Base-by-base conservation (phyloP, 1,140 invertebrate species). In the Leptinotarsa lineolata region DNA sequence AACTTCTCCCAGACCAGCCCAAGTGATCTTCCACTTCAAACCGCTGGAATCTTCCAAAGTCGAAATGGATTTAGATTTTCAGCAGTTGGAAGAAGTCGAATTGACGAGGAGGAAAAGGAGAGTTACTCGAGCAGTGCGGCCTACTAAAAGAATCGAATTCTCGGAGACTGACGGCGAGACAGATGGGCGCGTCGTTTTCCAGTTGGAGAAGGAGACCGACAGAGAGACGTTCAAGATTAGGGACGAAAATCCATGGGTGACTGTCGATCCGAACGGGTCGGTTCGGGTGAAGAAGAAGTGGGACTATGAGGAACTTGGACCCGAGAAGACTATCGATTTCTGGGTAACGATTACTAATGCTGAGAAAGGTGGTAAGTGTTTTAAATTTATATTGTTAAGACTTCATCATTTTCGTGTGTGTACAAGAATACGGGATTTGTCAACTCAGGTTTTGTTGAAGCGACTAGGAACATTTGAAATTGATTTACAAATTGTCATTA, bases 291-390 rank as follows among this genome's bases (percentile, higher is more conserved):
- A 96, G 86, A 95, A 96, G 89, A 96, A 96, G 88, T 97, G 95
- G 95, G 95, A 97, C 88, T 97, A 95, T 85, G 96, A 97, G 82
- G 95, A 97, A 80, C 85, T 97, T 3, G 95, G 95, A n/a, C 94
- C 94, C 0, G 95, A 97, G 85, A 97, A 97, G 84, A 96, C 94
- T 2, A 97, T 97, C 79, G 95, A 97, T 83, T 97, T 97, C 85
- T 97, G 95, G 95, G 95, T 97, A 16, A 96, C 94, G 30, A 96
- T 97, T 78, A 95, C 93, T 13, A 96, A 96, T 85, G 89, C 92
- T 81, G 93, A 93, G 87, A 92, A 92, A 84, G 91, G 91, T 87
- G 92, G 92, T 94, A 85, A 92, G 91, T 89, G 48, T 16, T 54
- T 54, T 3, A 16, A 54, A 16, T 54, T 54, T 54, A 13, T 3